Evolutionary conservation across 1,140 invertebrate species (phyloP), one percentile per base, ranked within the genome.

Genomic region (Pseudomyrmex concolor): DNA sequence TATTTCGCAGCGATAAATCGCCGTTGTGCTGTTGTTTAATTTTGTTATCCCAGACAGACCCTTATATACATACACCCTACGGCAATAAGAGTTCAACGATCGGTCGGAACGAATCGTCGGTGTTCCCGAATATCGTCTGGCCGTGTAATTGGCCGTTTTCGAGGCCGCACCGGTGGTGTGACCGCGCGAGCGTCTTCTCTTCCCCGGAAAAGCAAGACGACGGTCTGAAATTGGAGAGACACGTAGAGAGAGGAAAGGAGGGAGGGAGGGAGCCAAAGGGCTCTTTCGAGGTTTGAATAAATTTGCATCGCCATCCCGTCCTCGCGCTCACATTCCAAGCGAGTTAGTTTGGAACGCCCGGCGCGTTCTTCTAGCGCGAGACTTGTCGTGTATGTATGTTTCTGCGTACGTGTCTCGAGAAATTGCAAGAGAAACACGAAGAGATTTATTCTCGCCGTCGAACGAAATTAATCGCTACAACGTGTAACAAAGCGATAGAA

Each of bases 1-100:
- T 90, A 90, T 89, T 90, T 82, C 77, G 73, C 72, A 63, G 70
- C 86, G 90, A 88, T 90, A 91, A 87, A 51, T 66, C 66, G 80
- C 7, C 70, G 51, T n/a, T n/a, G n/a, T 34, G n/a, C 22, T 15
- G 15, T 4, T 57, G 15, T 15, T 45, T 57, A 62, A 60, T 62
- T 76, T 43, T 22, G 43, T 72, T 43, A n/a, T 15, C 25, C 60
- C 9, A 45, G 2, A 34, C 5, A 55, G 5, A 25, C 17, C 8
- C 34, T 17, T 51, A 7, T 22, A 1, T 50, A 70, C 59, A 50
- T 66, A 50, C 54, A 25, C 63, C 25, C 1, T 34, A 5, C 34
- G 34, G 63, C 64, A 64, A 68, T 57, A 51, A 55, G 66, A 84
- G 84, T 73, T 84, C 70, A 63, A 84, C 57, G 60, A 63, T 57